These are phyloP conservation scores for Heliconius melpomene DNA, from an alignment of 1,140 invertebrate genomes.

Conservation along the genomic window DNA sequence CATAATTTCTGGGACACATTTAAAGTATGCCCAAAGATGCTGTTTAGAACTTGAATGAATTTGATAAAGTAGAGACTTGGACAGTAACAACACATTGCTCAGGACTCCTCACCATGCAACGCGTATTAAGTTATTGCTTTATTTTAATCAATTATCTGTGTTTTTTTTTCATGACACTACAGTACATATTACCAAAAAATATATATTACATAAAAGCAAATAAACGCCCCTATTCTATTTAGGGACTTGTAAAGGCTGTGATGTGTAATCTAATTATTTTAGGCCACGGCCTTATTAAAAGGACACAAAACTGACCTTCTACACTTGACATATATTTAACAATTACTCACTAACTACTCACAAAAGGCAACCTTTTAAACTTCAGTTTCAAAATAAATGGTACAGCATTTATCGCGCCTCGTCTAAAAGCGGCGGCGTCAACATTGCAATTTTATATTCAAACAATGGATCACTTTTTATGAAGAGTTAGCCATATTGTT, in stretches of 20 bases:
- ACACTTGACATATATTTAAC: not conserved
- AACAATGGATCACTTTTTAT: conserved; percentile 29
- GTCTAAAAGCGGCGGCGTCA: conserved; percentile 19
- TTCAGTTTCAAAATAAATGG: not conserved
- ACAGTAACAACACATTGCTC: no score
- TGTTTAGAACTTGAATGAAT: no score
- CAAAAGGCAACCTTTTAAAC: not conserved
- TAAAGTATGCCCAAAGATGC: no score
- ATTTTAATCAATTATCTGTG: no score
- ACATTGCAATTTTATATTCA: conserved; percentile 24
- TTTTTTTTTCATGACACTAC: no score
- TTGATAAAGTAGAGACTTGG: no score
- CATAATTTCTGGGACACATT: no score
- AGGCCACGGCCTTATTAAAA: not conserved
- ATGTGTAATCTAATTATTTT: not conserved
- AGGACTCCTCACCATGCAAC: no score
- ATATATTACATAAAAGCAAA: no score
- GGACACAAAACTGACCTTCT: not conserved
- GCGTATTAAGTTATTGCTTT: no score
- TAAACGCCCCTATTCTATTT: no score
- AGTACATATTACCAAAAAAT: no score
- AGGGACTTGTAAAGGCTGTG: not conserved
- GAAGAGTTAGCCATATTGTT: conserved; percentile 23
- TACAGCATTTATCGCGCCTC: conserved; percentile 10
- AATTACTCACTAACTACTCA: not conserved